Percentiles rank a stretch among this genome's conserved stretches.
Conservation (phyloP, 1,140 invertebrate species). For the Caenorhabditis inopinata region DNA sequence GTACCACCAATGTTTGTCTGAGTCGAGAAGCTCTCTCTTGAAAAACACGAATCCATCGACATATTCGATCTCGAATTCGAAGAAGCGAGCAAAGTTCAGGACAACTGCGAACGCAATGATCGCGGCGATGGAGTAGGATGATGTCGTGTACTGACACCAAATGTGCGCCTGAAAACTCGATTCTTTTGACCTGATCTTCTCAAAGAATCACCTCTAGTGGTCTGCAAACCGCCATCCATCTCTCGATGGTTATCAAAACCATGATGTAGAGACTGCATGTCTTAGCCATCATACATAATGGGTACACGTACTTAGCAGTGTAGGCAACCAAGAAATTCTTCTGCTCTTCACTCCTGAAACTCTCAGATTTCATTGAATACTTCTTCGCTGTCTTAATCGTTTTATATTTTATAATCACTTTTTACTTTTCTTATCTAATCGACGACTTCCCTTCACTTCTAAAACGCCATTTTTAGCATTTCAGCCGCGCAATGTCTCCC, state of each 20-base stretch:
- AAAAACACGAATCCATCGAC: constrained; percentile 1
- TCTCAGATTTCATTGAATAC: neutral
- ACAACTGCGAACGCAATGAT: constrained; percentile 4
- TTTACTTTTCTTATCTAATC: too few relatives aligned
- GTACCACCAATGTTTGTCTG: constrained; percentile 26
- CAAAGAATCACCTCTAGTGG: neutral
- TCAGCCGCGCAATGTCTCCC: too few relatives aligned
- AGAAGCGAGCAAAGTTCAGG: constrained; percentile 16
- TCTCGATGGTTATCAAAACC: constrained; percentile 2
- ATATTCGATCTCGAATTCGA: constrained; percentile 26
- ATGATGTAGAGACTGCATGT: constrained; percentile 23
- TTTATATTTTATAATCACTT: too few relatives aligned
- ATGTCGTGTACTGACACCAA: neutral
- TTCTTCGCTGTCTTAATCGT: too few relatives aligned
- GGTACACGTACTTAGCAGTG: constrained; percentile 14
- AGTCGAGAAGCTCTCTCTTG: neutral
- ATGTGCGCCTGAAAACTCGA: neutral
- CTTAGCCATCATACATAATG: constrained; percentile 19
- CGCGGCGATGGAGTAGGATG: constrained; percentile 6
- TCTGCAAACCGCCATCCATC: constrained; percentile 16
- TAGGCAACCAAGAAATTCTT: constrained; percentile 1
- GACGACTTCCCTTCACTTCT: neutral
- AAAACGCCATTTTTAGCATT: neutral
- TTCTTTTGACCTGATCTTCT: too few relatives aligned
- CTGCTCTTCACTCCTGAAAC: constrained; percentile 19